Conservation (phyloP, 2,797 vertebrate species). For the Brotogeris chrysoptera region DNA sequence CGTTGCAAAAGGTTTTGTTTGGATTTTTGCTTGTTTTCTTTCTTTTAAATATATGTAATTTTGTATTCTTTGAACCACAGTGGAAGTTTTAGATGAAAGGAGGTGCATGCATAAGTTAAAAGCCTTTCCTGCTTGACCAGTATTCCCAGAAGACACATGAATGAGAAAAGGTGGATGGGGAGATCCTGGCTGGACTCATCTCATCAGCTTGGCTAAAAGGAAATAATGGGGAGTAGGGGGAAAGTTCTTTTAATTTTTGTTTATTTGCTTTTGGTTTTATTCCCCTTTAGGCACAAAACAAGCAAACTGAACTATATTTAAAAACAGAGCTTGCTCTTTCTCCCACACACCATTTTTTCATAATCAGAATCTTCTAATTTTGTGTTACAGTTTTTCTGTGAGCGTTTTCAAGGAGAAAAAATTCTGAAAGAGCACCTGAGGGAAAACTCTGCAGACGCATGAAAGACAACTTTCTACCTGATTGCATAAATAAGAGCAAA, state of each 20-base stretch:
- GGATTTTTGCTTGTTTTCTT: neutral
- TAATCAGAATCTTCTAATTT: slow-evolving; percentile 9
- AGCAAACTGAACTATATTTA: neutral
- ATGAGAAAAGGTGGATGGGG: neutral
- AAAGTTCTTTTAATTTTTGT: neutral
- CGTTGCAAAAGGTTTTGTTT: neutral
- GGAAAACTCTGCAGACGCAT: neutral
- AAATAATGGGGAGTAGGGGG: fast-evolving
- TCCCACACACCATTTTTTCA: neutral
- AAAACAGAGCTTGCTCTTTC: neutral
- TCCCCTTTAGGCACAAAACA: neutral
- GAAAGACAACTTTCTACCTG: slow-evolving; percentile 38
- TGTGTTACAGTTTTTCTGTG: neutral
- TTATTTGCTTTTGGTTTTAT: slow-evolving; percentile 33
- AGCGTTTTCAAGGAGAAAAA: neutral
- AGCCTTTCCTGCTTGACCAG: slow-evolving; percentile 26
- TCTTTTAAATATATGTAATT: neutral
- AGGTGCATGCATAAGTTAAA: slow-evolving; percentile 22
- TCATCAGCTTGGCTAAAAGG: neutral
- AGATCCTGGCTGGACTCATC: neutral
- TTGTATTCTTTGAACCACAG: neutral
- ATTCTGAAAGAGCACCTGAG: neutral
- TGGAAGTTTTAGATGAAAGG: slow-evolving; percentile 40
- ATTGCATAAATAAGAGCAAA: slow-evolving; percentile 47
- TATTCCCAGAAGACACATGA: slow-evolving; percentile 10